Evolutionary conservation across 64 coral and sea anemone species (phyloP).

Genomic region (Astreopora myriophthalma): DNA sequence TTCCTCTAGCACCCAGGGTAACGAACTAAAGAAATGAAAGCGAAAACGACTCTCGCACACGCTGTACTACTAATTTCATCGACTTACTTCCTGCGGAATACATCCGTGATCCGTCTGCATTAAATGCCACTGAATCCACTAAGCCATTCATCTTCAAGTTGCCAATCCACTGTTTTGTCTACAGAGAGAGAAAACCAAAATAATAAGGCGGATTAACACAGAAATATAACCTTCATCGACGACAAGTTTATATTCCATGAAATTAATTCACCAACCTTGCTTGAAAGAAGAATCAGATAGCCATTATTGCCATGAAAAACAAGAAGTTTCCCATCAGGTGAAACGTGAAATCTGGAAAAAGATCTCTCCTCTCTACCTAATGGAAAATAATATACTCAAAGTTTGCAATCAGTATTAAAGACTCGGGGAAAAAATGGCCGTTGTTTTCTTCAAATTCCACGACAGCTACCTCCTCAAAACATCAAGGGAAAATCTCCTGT

Average conservation of each 20-base stretch:
- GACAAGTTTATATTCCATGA: not conserved
- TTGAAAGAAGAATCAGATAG: conserved; percentile 91
- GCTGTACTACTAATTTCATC: too few species aligned
- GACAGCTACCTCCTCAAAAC: too few species aligned
- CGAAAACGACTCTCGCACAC: too few species aligned
- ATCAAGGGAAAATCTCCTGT: too few species aligned
- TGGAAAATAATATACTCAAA: not conserved
- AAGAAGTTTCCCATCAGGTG: conserved; percentile 95
- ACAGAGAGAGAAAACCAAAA: not conserved
- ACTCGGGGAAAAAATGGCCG: too few species aligned
- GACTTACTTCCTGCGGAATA: conserved; percentile 84
- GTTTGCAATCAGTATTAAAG: not conserved
- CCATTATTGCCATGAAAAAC: conserved; percentile 87
- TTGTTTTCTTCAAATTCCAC: too few species aligned
- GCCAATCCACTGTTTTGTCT: conserved; percentile 98
- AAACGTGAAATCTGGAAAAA: conserved; percentile 84
- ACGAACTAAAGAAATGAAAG: too few species aligned
- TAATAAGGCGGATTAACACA: not conserved
- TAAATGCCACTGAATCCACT: conserved; percentile 77
- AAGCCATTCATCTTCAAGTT: conserved; percentile 96
- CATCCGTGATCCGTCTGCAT: conserved; percentile 83
- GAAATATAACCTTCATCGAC: too few species aligned
- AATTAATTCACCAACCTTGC: conserved; percentile 61
- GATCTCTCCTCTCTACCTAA: conserved; percentile 87
- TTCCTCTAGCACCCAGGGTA: too few species aligned